These are phyloP conservation scores for Cataglyphis livida DNA, from an alignment of 2,888 invertebrate genomes.

Conservation along the genomic window DNA sequence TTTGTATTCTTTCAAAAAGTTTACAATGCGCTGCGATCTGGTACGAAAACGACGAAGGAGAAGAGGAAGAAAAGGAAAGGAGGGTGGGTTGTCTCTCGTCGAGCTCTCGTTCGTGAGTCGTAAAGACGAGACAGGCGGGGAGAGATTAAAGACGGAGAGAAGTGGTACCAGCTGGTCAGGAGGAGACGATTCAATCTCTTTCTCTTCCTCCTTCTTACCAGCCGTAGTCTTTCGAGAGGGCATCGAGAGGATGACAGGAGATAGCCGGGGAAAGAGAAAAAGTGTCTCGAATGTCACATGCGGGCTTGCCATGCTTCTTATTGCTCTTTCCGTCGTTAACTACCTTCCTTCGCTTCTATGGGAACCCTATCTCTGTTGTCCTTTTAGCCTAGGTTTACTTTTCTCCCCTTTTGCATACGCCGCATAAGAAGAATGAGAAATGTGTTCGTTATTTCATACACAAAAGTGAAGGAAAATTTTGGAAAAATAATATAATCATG, in stretches of 20 bases:
- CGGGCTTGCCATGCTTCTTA: conserved; percentile 70
- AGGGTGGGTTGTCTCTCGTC: conserved; percentile 40
- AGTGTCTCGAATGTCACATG: conserved; percentile 79
- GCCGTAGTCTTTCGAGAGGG: conserved; percentile 50
- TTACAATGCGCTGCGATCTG: conserved; percentile 53
- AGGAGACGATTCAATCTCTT: conserved; percentile 72
- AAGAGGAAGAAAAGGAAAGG: conserved; percentile 14
- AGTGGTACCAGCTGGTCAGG: conserved; percentile 65
- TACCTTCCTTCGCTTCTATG: conserved; percentile 34
- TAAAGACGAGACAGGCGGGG: conserved; percentile 36
- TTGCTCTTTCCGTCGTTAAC: conserved; percentile 30
- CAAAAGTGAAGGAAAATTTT: background rate
- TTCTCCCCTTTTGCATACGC: conserved; percentile 26
- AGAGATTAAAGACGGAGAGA: conserved; percentile 54
- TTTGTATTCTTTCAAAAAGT: conserved; percentile 74
- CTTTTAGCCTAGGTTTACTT: conserved; percentile 17
- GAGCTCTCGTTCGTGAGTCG: conserved; percentile 38
- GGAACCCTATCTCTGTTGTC: conserved; percentile 63
- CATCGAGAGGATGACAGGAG: conserved; percentile 49
- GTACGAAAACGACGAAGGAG: conserved; percentile 25
- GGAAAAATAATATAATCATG: background rate
- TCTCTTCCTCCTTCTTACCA: conserved; percentile 57
- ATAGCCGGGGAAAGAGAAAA: conserved; percentile 52
- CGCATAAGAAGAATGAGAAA: background rate
- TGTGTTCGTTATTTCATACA: background rate